Evolutionary conservation across 2,888 invertebrate species (phyloP).

Genomic region (Diachrysia chrysitis): DNA sequence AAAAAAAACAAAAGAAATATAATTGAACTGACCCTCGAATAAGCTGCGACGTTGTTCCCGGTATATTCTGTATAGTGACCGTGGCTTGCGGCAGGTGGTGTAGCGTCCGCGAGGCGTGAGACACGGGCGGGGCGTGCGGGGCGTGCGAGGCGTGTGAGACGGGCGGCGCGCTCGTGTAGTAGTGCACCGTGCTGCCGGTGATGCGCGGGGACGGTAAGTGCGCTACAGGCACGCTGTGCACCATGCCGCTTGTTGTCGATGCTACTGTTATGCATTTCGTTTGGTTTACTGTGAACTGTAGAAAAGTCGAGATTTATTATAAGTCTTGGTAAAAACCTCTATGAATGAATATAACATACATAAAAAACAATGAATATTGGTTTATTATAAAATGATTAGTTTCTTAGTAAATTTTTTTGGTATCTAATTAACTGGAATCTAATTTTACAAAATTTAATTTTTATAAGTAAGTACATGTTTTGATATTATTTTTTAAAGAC

Average conservation of each 20-base stretch:
- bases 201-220: slow-evolving; percentile 79
- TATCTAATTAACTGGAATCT: too few species aligned
- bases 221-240: slow-evolving; percentile 84
- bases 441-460: too few species aligned
- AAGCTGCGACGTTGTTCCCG: slow-evolving; percentile 79
- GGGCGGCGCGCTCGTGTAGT: slow-evolving; percentile 66
- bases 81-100: slow-evolving; percentile 82
- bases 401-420: too few species aligned
- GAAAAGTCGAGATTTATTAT: slow-evolving; percentile 15
- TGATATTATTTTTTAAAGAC: too few species aligned
- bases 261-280: slow-evolving; percentile 86
- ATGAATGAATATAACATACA: too few species aligned
- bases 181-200: slow-evolving; percentile 80
- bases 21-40: slow-evolving; percentile 76
- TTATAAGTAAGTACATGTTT: too few species aligned
- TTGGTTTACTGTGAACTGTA: slow-evolving; percentile 77
- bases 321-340: neutral
- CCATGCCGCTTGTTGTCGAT: slow-evolving; percentile 84
- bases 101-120: slow-evolving; percentile 62
- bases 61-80: slow-evolving; percentile 83
- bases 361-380: too few species aligned
- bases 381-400: too few species aligned
- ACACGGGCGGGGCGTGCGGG: neutral
- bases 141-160: slow-evolving; percentile 1
- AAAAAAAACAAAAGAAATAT: neutral